phyloP scores from a whole-genome alignment of 2,797 vertebrate species.

The Acipenser ruthenus region DNA sequence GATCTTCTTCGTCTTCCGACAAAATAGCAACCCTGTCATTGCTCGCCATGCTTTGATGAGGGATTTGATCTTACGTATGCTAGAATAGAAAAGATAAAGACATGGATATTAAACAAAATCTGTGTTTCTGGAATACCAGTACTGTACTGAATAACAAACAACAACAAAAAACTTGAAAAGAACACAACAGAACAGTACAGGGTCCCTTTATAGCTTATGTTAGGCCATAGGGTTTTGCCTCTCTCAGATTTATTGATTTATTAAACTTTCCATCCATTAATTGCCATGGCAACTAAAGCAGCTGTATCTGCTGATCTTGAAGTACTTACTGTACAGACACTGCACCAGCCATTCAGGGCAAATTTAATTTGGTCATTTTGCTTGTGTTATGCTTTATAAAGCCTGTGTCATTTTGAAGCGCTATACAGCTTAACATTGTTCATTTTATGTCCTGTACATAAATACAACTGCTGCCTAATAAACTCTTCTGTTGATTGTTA shows the following conservation, averaged over 20 bases:
- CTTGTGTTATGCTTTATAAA: too few species aligned
- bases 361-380: too few species aligned
- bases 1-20: slow-evolving; percentile 89
- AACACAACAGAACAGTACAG: slow-evolving; percentile 27
- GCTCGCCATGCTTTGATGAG: slow-evolving; percentile 59
- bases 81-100: neutral
- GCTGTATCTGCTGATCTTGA: neutral
- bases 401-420: too few species aligned
- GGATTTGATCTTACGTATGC: too few species aligned
- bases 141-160: too few species aligned
- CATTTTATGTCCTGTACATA: too few species aligned
- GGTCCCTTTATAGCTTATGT: neutral
- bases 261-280: slow-evolving; percentile 11
- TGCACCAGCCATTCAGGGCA: neutral
- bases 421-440: too few species aligned
- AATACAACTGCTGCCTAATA: too few species aligned
- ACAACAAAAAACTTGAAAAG: neutral
- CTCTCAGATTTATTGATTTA: neutral
- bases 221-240: too few species aligned
- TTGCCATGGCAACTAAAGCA: slow-evolving; percentile 13
- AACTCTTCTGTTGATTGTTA: too few species aligned
- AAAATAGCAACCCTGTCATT: slow-evolving; percentile 92
- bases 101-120: too few species aligned
- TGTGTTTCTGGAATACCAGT: too few species aligned
- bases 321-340: neutral